phyloP scores from a whole-genome alignment of 2,113 vertebrate species.

The Trematomus loennbergii region DNA sequence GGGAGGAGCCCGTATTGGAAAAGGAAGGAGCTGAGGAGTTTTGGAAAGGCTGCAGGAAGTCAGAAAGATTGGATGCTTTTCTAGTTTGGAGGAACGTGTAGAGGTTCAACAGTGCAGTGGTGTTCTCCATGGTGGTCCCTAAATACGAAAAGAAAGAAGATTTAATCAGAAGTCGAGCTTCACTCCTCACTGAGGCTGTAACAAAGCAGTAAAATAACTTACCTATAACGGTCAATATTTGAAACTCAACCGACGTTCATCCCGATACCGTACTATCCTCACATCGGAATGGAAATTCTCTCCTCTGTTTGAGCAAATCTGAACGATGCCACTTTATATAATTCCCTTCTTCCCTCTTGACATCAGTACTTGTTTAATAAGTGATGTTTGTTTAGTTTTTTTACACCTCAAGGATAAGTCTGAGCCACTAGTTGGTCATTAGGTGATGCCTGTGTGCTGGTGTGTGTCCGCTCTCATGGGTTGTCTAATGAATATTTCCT shows the following conservation, averaged over 20 bases:
- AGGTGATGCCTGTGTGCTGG: conserved; percentile 4
- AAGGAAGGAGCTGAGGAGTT: neutral
- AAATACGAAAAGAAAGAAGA: conserved; percentile 4
- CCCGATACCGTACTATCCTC: neutral
- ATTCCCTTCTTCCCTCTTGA: conserved; percentile 12
- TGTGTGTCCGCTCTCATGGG: conserved; percentile 9
- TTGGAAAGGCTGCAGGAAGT: neutral
- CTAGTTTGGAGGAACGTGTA: conserved; percentile 6
- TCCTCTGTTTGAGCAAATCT: neutral
- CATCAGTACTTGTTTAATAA: conserved; percentile 27
- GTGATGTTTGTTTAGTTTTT: conserved; percentile 31
- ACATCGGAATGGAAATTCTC: neutral
- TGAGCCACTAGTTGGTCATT: conserved; percentile 34
- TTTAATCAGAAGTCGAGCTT: conserved; percentile 1
- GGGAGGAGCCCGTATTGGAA: neutral
- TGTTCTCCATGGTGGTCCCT: conserved; percentile 46
- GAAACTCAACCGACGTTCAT: no score
- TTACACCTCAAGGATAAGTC: conserved; percentile 5
- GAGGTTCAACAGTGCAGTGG: neutral
- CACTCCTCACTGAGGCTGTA: neutral
- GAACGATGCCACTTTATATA: conserved; percentile 39
- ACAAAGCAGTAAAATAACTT: conserved; percentile 33
- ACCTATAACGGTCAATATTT: neutral
- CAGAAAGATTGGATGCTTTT: neutral
- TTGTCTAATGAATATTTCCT: conserved; percentile 45